phyloP scores from a whole-genome alignment of 2,113 vertebrate species.

The Malurus alboscapulatus region DNA sequence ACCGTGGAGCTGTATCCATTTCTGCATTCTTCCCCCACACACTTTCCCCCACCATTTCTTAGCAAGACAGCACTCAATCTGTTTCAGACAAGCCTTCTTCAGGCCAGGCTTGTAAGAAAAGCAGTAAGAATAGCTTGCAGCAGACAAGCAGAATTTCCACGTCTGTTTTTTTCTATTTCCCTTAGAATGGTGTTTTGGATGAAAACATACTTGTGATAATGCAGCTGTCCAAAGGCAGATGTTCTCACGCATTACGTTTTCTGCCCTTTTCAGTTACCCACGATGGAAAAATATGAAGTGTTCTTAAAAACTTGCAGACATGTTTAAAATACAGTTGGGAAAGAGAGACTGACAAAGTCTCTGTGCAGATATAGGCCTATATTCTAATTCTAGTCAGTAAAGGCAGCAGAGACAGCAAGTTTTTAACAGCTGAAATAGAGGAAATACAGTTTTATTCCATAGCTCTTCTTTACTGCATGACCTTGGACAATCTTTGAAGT shows the following conservation, averaged over 20 bases:
- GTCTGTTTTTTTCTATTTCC: slow-evolving; percentile 29
- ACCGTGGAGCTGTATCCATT: neutral
- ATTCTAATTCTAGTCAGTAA: neutral
- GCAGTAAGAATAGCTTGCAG: neutral
- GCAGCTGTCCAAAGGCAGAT: slow-evolving; percentile 13
- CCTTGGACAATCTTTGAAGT: neutral
- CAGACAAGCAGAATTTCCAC: neutral
- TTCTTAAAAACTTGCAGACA: neutral
- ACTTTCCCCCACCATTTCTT: neutral
- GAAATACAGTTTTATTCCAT: neutral
- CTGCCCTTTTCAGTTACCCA: neutral
- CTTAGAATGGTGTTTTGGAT: neutral
- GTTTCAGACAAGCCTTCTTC: neutral
- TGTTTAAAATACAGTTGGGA: neutral
- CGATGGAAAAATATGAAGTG: neutral
- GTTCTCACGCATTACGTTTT: neutral
- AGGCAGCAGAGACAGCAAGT: neutral
- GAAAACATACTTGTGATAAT: neutral
- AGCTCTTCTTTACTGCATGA: neutral
- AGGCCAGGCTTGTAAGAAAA: neutral
- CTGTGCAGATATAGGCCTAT: neutral
- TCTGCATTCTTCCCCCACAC: neutral
- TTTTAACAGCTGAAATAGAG: neutral
- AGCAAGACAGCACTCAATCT: neutral
- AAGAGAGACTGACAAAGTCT: neutral